phyloP scores from a whole-genome alignment of 2,113 vertebrate species.

The Ceyx melanurus region DNA sequence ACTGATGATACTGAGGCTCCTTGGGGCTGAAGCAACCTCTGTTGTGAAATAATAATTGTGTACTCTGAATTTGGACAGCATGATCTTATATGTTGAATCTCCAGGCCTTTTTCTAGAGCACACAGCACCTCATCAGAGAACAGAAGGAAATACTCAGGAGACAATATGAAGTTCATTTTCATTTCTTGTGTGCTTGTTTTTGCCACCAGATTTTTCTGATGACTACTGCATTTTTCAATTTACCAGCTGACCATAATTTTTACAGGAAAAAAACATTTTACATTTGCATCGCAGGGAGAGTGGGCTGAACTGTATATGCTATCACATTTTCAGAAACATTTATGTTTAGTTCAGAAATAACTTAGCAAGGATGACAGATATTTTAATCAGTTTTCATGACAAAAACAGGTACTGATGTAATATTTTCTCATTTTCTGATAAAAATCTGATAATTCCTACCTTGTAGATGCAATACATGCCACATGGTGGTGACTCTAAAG shows the following conservation, averaged over 20 bases:
- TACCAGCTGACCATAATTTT: neutral
- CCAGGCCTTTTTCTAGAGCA: neutral
- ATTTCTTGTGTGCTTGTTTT: neutral
- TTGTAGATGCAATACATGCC: neutral
- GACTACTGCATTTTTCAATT: neutral
- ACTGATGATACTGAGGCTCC: slow-evolving; percentile 17
- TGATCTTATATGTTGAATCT: neutral
- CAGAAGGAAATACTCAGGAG: neutral
- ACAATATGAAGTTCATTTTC: neutral
- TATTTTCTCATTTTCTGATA: neutral
- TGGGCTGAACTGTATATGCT: neutral
- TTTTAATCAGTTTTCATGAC: slow-evolving; percentile 1
- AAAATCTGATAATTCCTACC: neutral
- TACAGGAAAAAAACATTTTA: neutral
- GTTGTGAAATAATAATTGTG: neutral
- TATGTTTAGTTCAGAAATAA: neutral
- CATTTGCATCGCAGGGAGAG: neutral
- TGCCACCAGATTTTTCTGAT: neutral
- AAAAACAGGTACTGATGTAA: neutral
- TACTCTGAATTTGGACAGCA: neutral
- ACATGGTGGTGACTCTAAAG: neutral
- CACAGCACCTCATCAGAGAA: neutral
- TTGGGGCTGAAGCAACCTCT: neutral
- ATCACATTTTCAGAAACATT: neutral
- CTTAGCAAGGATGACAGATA: neutral